Evolutionary conservation across 2,113 vertebrate genomes (phyloP).

Genomic region (Cyprinodon variegatus): DNA sequence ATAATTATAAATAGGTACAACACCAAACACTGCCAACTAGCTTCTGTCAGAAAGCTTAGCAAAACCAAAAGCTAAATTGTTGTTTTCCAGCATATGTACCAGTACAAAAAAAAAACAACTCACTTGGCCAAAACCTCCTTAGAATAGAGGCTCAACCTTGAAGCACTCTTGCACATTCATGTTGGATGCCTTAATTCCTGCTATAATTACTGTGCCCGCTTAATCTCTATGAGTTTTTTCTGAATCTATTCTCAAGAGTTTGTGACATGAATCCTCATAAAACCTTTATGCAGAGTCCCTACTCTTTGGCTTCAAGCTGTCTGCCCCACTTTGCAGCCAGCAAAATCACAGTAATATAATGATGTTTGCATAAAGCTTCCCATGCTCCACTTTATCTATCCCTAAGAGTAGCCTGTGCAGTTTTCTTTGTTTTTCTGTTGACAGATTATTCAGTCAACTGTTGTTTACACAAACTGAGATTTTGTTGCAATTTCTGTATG

Average conservation of each 20-base stretch:
- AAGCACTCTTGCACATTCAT: conserved; percentile 49
- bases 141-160: conserved; percentile 48
- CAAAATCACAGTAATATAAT: conserved; percentile 44
- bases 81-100: conserved; percentile 35
- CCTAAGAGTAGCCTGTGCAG: conserved; percentile 59
- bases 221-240: conserved; percentile 32
- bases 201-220: conserved; percentile 35
- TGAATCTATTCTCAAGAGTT: conserved; percentile 40
- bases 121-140: conserved; percentile 18
- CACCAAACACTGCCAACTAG: conserved; percentile 57
- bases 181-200: conserved; percentile 57
- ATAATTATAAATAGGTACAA: conserved; percentile 36
- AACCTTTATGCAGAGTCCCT: conserved; percentile 55
- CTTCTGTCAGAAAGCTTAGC: conserved; percentile 55
- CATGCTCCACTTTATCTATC: conserved; percentile 56
- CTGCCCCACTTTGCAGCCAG: conserved; percentile 61
- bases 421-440: conserved; percentile 56
- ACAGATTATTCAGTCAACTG: conserved; percentile 62
- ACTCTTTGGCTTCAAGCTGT: conserved; percentile 41
- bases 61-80: conserved; percentile 28
- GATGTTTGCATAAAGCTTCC: conserved; percentile 50
- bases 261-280: conserved; percentile 39
- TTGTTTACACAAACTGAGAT: conserved; percentile 72
- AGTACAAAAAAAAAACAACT: conserved; percentile 5
- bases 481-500: conserved; percentile 75